Evolutionary conservation across 2,113 vertebrate genomes (phyloP).

Genomic region (Ammodramus savannarum): DNA sequence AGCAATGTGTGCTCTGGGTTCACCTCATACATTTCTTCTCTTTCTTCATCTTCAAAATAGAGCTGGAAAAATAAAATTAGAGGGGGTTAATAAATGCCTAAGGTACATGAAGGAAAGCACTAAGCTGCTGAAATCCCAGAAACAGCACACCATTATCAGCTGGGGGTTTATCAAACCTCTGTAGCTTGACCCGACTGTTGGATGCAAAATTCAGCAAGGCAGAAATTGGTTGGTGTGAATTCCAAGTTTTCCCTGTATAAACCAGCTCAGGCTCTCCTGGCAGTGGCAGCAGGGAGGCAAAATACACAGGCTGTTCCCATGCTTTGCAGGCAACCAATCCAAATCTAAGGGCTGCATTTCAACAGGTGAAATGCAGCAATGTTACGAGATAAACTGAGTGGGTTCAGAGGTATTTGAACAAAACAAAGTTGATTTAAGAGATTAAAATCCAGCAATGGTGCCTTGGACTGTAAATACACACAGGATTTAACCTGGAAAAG

Average conservation of each 20-base stretch:
- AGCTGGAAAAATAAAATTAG: slow-evolving; percentile 68
- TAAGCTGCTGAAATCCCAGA: neutral
- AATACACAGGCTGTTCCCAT: neutral
- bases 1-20: slow-evolving; percentile 75
- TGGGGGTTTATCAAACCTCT: neutral
- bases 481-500: neutral
- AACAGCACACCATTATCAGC: neutral
- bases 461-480: neutral
- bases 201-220: accelerated
- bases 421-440: neutral
- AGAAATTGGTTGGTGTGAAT: neutral
- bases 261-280: neutral
- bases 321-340: neutral
- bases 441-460: neutral
- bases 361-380: neutral
- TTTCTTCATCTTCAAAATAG: slow-evolving; percentile 87
- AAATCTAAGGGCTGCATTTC: neutral
- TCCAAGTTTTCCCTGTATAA: neutral
- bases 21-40: slow-evolving; percentile 76
- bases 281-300: neutral
- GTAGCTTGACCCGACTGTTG: accelerated
- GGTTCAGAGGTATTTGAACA: neutral
- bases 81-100: neutral
- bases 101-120: neutral
- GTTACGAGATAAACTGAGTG: neutral